These are phyloP conservation scores for Phengaris alcon DNA, from an alignment of 2,888 invertebrate species.

Conservation along the genomic window DNA sequence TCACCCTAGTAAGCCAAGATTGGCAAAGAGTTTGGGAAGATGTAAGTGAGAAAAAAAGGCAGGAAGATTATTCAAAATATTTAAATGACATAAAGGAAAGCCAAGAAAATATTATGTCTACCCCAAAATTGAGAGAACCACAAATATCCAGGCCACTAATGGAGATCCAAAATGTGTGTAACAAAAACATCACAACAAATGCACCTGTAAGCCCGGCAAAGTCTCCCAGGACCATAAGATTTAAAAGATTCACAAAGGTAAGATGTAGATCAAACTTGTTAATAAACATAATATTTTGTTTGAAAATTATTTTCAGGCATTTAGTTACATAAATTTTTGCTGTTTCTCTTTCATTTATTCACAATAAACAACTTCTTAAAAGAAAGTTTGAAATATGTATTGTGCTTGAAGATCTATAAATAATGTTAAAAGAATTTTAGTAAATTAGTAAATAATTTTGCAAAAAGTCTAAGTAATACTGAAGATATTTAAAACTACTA, in stretches of 20 bases:
- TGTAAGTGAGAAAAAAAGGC: constrained; percentile 51
- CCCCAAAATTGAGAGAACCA: constrained; percentile 43
- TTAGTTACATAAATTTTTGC: no score
- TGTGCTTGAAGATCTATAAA: no score
- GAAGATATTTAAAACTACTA: neutral
- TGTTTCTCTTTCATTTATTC: no score
- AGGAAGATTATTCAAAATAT: constrained; percentile 53
- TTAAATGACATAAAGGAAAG: constrained; percentile 60
- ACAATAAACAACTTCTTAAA: no score
- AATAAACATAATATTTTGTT: neutral
- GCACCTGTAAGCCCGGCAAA: constrained; percentile 55
- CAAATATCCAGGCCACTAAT: constrained; percentile 51
- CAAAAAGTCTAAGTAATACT: neutral
- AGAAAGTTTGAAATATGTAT: no score
- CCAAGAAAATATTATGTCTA: constrained; percentile 55
- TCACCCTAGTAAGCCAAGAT: constrained; percentile 59
- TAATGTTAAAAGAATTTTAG: no score
- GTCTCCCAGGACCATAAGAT: constrained; percentile 65
- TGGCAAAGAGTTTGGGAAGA: constrained; percentile 63
- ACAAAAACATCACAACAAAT: constrained; percentile 42
- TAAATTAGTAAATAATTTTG: no score
- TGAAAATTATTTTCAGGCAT: neutral
- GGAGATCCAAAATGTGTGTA: constrained; percentile 61
- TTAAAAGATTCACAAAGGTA: constrained; percentile 66
- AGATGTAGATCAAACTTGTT: constrained; percentile 18